phyloP scores from a whole-genome alignment of 2,113 vertebrate genomes.

The Crotalus helleri region DNA sequence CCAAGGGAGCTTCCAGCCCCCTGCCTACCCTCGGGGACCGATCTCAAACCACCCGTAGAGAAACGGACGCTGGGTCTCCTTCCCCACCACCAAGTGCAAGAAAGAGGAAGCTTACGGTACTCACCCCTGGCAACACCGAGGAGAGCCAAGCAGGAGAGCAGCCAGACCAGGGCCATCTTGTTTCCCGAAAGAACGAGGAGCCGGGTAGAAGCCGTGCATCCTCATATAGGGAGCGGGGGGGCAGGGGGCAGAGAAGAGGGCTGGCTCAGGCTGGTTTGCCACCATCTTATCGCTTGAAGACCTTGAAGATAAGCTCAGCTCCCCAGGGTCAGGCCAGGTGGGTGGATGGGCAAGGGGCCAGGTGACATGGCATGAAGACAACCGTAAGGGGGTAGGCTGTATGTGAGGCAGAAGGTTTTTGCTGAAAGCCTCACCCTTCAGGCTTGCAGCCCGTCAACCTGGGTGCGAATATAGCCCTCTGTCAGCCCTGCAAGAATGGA shows the following conservation, averaged over 20 bases:
- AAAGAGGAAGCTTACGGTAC: neutral
- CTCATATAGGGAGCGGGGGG: neutral
- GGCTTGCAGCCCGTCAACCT: neutral
- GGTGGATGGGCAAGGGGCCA: neutral
- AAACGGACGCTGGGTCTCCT: neutral
- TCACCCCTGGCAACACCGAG: neutral
- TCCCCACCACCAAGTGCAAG: neutral
- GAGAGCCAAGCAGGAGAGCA: conserved; percentile 21
- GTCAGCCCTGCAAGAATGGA: too few species aligned
- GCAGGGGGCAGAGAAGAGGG: neutral
- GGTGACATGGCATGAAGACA: neutral
- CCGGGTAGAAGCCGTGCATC: neutral
- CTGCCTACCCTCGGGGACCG: neutral
- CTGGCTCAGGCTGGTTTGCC: neutral
- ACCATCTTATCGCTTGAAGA: neutral
- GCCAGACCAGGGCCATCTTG: conserved; percentile 27
- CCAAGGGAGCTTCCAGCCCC: neutral
- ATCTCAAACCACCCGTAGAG: neutral
- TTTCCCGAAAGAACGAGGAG: neutral
- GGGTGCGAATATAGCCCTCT: too few species aligned
- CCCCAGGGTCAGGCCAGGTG: neutral
- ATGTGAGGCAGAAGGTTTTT: neutral
- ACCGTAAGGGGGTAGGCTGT: neutral
- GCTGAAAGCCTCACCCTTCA: neutral
- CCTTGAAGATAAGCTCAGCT: conserved; percentile 12